These are phyloP conservation scores for Polypedilum vanderplanki DNA, from an alignment of 1,140 invertebrate genomes.

Conservation along the genomic window DNA sequence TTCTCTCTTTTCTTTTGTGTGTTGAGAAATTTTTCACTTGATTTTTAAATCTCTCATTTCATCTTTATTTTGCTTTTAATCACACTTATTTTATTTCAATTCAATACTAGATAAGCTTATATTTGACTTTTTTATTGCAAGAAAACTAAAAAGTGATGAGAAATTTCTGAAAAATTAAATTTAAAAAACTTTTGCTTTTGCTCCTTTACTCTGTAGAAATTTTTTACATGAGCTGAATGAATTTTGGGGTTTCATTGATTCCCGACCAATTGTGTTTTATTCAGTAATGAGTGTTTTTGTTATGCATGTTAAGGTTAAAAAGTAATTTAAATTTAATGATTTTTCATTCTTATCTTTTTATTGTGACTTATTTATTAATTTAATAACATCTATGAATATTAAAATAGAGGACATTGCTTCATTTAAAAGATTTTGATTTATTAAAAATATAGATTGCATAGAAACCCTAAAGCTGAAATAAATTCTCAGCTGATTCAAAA, in stretches of 20 bases:
- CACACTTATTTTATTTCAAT: not conserved
- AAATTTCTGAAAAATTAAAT: slow-evolving; percentile 15
- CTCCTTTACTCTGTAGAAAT: not conserved
- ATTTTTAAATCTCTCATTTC: not conserved
- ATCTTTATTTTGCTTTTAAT: not conserved
- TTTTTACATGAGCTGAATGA: not conserved
- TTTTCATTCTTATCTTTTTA: no score
- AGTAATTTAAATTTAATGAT: no score
- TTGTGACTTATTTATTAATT: no score
- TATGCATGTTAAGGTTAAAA: no score
- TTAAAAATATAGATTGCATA: no score
- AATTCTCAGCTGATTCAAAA: no score
- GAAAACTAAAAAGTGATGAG: slow-evolving; percentile 6
- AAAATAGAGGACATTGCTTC: no score
- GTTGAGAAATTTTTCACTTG: not conserved
- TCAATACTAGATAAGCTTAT: not conserved
- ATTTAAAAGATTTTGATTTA: no score
- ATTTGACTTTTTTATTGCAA: not conserved
- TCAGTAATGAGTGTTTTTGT: no score
- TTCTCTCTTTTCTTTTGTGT: not conserved
- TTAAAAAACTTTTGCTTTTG: not conserved
- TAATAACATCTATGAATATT: no score
- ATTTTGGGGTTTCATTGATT: not conserved
- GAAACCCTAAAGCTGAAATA: no score
- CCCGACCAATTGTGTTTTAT: no score